These are phyloP conservation scores for Folsomia candida DNA, from an alignment of 2,888 invertebrate genomes.

Conservation along the genomic window DNA sequence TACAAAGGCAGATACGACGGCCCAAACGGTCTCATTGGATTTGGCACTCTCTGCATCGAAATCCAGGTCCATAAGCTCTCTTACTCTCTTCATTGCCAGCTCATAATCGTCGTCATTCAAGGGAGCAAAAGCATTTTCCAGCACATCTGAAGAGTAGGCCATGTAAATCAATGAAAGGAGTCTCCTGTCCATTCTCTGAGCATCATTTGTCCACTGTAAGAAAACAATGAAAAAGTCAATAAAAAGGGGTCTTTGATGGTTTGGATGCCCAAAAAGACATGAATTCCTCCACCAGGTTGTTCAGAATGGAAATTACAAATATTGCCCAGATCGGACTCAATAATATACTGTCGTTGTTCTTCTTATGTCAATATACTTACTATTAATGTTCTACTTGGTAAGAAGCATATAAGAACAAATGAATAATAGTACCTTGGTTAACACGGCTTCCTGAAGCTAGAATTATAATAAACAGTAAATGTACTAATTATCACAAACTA, in stretches of 20 bases:
- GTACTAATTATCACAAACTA: too few species aligned
- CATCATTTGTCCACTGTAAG: constrained; percentile 97
- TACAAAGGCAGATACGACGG: constrained; percentile 96
- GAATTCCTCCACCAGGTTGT: too few species aligned
- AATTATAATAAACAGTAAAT: neutral
- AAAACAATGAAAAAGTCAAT: too few species aligned
- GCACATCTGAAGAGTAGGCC: constrained; percentile 96
- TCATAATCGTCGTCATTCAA: constrained; percentile 96
- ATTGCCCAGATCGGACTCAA: too few species aligned
- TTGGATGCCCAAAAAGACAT: too few species aligned
- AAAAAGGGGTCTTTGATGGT: too few species aligned
- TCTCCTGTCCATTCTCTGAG: constrained; percentile 94
- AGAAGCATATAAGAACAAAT: too few species aligned
- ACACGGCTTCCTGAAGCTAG: constrained; percentile 12
- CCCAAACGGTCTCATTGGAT: constrained; percentile 95
- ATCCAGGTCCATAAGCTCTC: constrained; percentile 92
- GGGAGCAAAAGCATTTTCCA: constrained; percentile 99
- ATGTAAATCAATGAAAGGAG: constrained; percentile 89
- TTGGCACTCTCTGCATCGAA: constrained; percentile 94
- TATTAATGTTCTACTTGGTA: too few species aligned
- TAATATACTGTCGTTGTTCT: too few species aligned
- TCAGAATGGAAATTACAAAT: too few species aligned
- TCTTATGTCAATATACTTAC: too few species aligned
- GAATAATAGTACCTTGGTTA: too few species aligned
- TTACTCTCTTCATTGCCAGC: constrained; percentile 93